Conservation (phyloP, 2,797 vertebrate genomes). For the Cossypha dichroa region DNA sequence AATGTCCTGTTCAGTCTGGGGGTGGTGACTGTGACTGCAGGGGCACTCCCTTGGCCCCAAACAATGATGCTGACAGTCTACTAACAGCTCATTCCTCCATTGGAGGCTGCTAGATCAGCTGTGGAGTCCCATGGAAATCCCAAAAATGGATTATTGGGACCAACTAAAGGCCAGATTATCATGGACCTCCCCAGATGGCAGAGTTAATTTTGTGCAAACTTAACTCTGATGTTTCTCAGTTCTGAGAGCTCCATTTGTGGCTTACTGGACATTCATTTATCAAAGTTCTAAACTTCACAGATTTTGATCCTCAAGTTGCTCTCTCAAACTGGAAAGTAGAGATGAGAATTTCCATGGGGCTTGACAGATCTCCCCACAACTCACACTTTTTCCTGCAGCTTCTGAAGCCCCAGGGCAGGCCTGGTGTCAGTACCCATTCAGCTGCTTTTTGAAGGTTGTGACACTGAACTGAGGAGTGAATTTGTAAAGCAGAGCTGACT, state of each 20-base stretch:
- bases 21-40: fast-evolving
- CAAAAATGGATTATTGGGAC: fast-evolving
- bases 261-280: neutral
- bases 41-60: neutral
- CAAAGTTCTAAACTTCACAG: neutral
- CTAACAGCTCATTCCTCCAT: neutral
- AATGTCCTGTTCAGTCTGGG: neutral
- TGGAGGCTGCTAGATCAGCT: neutral
- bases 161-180: neutral
- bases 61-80: neutral
- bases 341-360: neutral
- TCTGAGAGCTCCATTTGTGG: neutral
- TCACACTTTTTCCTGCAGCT: neutral
- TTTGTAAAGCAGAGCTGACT: neutral
- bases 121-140: neutral
- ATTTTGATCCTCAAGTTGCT: neutral
- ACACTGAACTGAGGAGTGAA: neutral
- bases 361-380: neutral
- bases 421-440: fast-evolving
- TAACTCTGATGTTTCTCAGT: neutral
- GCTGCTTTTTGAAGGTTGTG: neutral
- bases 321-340: neutral
- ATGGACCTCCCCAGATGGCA: neutral
- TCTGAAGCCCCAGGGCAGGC: neutral
- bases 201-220: fast-evolving